Percentiles rank a stretch among this genome's conserved stretches.
These are phyloP conservation scores for Perccottus glenii DNA, from an alignment of 2,113 vertebrate genomes.

Conservation along the genomic window DNA sequence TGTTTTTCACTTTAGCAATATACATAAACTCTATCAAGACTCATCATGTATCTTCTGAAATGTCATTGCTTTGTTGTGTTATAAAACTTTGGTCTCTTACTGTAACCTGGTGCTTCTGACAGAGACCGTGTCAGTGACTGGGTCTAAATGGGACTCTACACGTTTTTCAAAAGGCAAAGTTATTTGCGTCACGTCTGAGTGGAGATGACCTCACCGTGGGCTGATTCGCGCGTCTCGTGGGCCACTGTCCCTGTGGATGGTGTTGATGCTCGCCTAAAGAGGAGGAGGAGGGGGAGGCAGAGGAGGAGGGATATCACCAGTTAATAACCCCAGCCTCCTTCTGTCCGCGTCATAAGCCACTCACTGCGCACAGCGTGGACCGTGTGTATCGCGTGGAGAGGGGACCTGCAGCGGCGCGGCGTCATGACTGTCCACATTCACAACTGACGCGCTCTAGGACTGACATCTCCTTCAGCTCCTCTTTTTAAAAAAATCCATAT, in stretches of 20 bases:
- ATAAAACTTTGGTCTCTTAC: no score
- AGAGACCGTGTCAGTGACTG: not conserved
- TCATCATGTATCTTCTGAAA: no score
- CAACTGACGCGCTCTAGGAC: slow-evolving; percentile 25
- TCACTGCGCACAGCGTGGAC: slow-evolving; percentile 37
- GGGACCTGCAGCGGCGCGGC: slow-evolving; percentile 21
- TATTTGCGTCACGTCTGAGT: slow-evolving; percentile 8
- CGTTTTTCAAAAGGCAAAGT: not conserved
- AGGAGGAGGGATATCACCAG: slow-evolving; percentile 52
- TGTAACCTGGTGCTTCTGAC: not conserved
- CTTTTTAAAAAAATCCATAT: not conserved
- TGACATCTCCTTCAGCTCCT: slow-evolving; percentile 15
- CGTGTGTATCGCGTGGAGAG: slow-evolving; percentile 24
- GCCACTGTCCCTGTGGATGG: slow-evolving; percentile 25
- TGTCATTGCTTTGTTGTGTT: no score
- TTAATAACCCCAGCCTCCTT: slow-evolving; percentile 55
- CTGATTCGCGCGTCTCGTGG: not conserved
- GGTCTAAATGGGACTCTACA: no score
- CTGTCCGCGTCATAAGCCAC: slow-evolving; percentile 13
- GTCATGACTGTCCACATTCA: slow-evolving; percentile 36
- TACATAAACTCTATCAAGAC: no score
- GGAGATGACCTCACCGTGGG: slow-evolving; percentile 6
- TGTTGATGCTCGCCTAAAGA: slow-evolving; percentile 22
- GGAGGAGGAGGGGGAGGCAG: slow-evolving; percentile 12
- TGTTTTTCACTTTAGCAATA: no score